phyloP scores from a whole-genome alignment of 2,888 invertebrate species.

The Fragum whitleyi region DNA sequence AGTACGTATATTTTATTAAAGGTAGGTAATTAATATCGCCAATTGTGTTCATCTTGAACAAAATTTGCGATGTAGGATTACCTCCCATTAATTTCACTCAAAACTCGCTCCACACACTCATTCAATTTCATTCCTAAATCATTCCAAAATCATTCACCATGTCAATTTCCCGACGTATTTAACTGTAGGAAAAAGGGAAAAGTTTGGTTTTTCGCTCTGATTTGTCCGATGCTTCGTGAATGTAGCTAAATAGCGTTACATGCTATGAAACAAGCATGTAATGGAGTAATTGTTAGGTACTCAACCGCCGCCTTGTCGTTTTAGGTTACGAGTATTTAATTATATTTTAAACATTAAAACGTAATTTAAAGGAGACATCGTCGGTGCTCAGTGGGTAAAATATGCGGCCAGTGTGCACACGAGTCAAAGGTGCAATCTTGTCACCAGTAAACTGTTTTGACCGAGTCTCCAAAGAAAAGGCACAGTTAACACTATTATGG shows the following conservation, averaged over 20 bases:
- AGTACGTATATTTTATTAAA: no score
- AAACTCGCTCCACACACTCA: no score
- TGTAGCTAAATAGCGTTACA: slow-evolving; percentile 6
- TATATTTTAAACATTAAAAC: slow-evolving; percentile 38
- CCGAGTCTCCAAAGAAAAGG: not conserved
- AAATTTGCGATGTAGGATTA: no score
- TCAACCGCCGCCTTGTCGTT: slow-evolving; percentile 13
- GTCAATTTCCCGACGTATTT: no score
- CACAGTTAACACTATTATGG: no score
- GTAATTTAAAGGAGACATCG: slow-evolving; percentile 39
- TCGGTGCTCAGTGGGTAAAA: slow-evolving; percentile 21
- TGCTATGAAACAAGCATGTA: slow-evolving; percentile 3
- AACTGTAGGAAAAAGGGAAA: no score
- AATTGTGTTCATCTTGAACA: no score
- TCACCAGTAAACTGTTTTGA: not conserved
- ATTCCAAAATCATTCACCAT: no score
- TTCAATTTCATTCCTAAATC: no score
- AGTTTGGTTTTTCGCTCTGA: no score
- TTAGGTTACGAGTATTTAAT: slow-evolving; percentile 43
- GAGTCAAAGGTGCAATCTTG: slow-evolving; percentile 28
- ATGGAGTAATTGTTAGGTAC: slow-evolving; percentile 17
- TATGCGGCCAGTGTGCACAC: slow-evolving; percentile 37
- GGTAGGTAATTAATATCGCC: no score
- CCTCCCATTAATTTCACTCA: no score
- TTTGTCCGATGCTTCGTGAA: not conserved